Percentiles rank a stretch among this genome's conserved stretches.
These are phyloP conservation scores for Meghimatium bilineatum DNA, from an alignment of 2,888 invertebrate species.

Conservation along the genomic window DNA sequence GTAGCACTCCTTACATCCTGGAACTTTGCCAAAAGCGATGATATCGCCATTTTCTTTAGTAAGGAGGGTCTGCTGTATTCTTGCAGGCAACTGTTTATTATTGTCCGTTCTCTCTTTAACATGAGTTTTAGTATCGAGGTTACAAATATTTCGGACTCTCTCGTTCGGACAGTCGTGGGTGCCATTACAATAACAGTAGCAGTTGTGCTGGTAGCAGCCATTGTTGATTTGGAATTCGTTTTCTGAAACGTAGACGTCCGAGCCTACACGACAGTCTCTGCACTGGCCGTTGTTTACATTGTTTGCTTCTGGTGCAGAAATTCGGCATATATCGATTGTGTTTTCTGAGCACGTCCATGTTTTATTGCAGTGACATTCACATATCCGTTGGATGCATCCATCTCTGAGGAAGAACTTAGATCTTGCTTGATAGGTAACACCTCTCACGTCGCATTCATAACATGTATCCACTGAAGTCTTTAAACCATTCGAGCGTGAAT, in stretches of 20 bases:
- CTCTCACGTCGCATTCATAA: conserved; percentile 48
- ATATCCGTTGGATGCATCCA: conserved; percentile 61
- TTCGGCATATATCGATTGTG: conserved; percentile 62
- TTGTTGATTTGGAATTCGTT: conserved; percentile 57
- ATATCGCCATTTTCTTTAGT: background rate
- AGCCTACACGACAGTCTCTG: conserved; percentile 44
- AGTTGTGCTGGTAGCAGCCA: conserved; percentile 59
- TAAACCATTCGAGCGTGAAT: background rate
- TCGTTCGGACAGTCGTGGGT: conserved; percentile 59
- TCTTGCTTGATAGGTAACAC: conserved; percentile 51
- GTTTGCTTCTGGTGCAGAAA: conserved; percentile 59
- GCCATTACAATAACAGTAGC: conserved; percentile 63
- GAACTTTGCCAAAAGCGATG: background rate
- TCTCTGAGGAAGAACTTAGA: conserved; percentile 60
- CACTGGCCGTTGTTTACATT: background rate
- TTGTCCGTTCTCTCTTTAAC: background rate
- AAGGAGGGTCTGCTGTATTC: background rate
- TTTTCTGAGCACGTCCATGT: conserved; percentile 61
- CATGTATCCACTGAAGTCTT: conserved; percentile 30
- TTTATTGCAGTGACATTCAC: conserved; percentile 64
- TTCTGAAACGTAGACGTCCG: conserved; percentile 49
- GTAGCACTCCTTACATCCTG: conserved; percentile 50
- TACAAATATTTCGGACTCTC: conserved; percentile 40
- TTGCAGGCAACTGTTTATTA: background rate
- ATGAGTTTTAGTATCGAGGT: background rate